Conservation (phyloP, 2,888 invertebrate genomes). For the Pteria penguin region DNA sequence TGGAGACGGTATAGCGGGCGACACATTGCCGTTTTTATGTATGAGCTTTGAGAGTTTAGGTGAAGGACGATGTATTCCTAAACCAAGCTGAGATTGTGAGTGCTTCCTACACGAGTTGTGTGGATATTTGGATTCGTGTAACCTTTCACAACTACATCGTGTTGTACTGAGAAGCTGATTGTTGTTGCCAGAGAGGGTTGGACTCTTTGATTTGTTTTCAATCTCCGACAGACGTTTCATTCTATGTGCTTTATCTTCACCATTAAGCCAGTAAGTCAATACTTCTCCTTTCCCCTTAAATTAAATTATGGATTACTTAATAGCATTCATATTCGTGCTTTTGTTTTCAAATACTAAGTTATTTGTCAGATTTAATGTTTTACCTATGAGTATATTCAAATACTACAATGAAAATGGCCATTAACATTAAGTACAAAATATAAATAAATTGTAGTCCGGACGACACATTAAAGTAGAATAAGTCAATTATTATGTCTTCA, state of each 20-base stretch:
- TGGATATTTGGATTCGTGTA: too few relatives aligned
- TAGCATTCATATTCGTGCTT: not conserved
- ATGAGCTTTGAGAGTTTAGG: conserved; percentile 3
- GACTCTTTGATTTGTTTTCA: conserved; percentile 1
- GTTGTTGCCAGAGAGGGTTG: conserved; percentile 23
- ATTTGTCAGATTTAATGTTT: too few relatives aligned
- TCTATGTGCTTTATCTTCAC: conserved; percentile 71
- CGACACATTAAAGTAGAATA: too few relatives aligned
- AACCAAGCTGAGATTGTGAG: not conserved
- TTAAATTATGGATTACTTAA: not conserved
- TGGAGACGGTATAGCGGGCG: conserved; percentile 16
- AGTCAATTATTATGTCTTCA: too few relatives aligned
- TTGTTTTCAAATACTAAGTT: too few relatives aligned
- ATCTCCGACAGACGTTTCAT: conserved; percentile 47
- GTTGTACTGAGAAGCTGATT: not conserved
- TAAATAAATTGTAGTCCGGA: too few relatives aligned
- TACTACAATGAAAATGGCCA: too few relatives aligned
- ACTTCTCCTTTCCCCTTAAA: conserved; percentile 77
- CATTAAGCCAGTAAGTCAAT: conserved; percentile 78
- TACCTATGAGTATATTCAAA: too few relatives aligned
- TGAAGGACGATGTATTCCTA: conserved; percentile 10
- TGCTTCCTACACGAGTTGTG: not conserved
- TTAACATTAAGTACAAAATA: too few relatives aligned
- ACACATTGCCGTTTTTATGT: not conserved
- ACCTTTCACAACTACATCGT: not conserved